Percentiles rank a stretch among this genome's conserved stretches.
These are phyloP conservation scores for Eueides isabella DNA, from an alignment of 1,140 invertebrate species.

Conservation along the genomic window DNA sequence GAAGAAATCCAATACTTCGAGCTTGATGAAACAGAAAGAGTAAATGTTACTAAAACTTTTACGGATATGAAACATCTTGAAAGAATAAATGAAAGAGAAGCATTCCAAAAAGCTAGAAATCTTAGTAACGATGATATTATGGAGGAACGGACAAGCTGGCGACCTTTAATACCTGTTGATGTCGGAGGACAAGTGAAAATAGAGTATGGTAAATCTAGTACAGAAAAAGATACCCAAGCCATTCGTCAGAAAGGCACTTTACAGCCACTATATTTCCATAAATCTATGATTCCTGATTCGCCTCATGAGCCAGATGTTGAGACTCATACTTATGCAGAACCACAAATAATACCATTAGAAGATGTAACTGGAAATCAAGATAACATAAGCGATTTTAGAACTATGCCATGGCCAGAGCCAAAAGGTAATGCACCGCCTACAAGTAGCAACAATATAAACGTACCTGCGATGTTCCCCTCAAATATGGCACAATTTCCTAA, in stretches of 20 bases:
- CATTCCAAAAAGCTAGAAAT: constrained; percentile 89
- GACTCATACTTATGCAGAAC: constrained; percentile 88
- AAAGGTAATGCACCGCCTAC: constrained; percentile 83
- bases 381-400: constrained; percentile 89
- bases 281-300: constrained; percentile 93
- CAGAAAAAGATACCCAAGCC: constrained; percentile 93
- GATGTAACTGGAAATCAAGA: constrained; percentile 92
- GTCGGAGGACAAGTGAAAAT: constrained; percentile 85
- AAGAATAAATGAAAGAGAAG: constrained; percentile 91
- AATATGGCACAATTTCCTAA: constrained; percentile 78
- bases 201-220: constrained; percentile 89
- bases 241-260: constrained; percentile 92
- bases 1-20: constrained; percentile 94
- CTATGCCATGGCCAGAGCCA: constrained; percentile 91
- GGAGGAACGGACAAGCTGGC: constrained; percentile 90
- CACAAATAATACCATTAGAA: constrained; percentile 92
- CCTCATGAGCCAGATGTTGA: constrained; percentile 93
- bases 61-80: constrained; percentile 96
- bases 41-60: constrained; percentile 96
- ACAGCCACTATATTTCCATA: constrained; percentile 93
- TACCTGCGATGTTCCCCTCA: constrained; percentile 78
- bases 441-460: constrained; percentile 55
- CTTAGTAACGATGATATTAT: constrained; percentile 89
- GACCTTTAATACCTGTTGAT: constrained; percentile 86
- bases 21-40: constrained; percentile 95